Evolutionary conservation across 1,140 invertebrate genomes (phyloP).

Genomic region (Argopecten irradians): DNA sequence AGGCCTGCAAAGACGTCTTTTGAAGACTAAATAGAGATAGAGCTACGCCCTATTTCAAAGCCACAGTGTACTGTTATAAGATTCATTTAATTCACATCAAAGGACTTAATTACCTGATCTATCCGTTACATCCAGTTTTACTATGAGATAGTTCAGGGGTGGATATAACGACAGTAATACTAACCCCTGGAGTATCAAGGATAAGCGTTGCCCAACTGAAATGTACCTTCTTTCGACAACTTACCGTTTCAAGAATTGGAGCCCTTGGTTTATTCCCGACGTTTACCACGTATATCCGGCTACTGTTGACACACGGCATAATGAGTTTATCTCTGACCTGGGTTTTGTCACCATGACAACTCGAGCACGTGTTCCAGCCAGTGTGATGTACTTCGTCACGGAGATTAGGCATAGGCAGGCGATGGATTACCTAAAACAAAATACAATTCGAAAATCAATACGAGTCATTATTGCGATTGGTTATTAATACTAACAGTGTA

Average conservation of each 20-base stretch:
- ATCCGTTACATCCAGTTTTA: too few relatives aligned
- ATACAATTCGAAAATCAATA: background rate
- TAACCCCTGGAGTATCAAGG: too few relatives aligned
- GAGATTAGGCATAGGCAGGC: conserved; percentile 85
- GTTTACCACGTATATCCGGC: conserved; percentile 92
- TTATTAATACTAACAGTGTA: background rate
- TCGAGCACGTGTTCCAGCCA: conserved; percentile 97
- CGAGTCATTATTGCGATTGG: background rate
- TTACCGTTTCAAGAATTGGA: conserved; percentile 83
- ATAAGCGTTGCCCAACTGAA: too few relatives aligned
- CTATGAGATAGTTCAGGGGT: too few relatives aligned
- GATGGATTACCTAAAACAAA: conserved; percentile 88
- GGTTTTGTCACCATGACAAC: conserved; percentile 84
- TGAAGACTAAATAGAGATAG: too few relatives aligned
- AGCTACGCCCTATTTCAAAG: too few relatives aligned
- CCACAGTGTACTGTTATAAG: too few relatives aligned
- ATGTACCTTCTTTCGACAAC: conserved; percentile 29
- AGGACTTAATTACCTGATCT: too few relatives aligned
- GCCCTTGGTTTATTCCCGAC: conserved; percentile 83
- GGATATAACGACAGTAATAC: too few relatives aligned
- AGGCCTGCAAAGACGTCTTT: too few relatives aligned
- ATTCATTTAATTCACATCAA: too few relatives aligned
- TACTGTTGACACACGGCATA: conserved; percentile 88
- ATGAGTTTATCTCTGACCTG: conserved; percentile 87
- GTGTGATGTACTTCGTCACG: conserved; percentile 96